These are phyloP conservation scores for Loriculus beryllinus DNA, from an alignment of 2,797 vertebrate species.

Conservation along the genomic window DNA sequence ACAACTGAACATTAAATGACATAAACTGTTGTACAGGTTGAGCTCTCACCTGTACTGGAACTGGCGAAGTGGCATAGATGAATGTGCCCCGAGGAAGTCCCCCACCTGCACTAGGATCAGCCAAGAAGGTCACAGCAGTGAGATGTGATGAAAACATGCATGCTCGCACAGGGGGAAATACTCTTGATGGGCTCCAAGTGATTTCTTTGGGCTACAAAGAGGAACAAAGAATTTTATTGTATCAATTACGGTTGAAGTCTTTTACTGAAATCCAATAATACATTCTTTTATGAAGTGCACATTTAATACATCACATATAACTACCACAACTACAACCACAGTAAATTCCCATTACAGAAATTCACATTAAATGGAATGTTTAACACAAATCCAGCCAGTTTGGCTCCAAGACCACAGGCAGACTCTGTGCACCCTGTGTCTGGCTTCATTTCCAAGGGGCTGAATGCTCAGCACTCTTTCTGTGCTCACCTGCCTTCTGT, in stretches of 20 bases:
- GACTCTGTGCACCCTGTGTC: not conserved
- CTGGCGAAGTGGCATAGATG: conserved; percentile 93
- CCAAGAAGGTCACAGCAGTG: conserved; percentile 94
- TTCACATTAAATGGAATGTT: not conserved
- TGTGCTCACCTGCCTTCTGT: conserved; percentile 88
- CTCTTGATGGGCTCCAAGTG: conserved; percentile 93
- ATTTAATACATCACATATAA: not conserved
- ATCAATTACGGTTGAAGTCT: not conserved
- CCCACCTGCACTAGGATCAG: conserved; percentile 95
- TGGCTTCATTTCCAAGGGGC: not conserved
- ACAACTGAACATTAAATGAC: not conserved
- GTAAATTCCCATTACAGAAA: not conserved
- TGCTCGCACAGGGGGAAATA: conserved; percentile 94
- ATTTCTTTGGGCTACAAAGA: conserved; percentile 90
- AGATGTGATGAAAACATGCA: conserved; percentile 97
- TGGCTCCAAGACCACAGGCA: not conserved
- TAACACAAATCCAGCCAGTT: not conserved
- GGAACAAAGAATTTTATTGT: conserved; percentile 21
- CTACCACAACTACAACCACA: not conserved
- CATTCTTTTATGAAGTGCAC: rapidly evolving
- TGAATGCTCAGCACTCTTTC: not conserved
- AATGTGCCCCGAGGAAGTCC: conserved; percentile 95
- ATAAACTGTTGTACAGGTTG: not conserved
- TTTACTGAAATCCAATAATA: not conserved
- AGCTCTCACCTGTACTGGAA: conserved; percentile 88